Evolutionary conservation across 1,140 invertebrate species (phyloP), one percentile per base, ranked within the genome.

Genomic region (Colletes latitarsis): DNA sequence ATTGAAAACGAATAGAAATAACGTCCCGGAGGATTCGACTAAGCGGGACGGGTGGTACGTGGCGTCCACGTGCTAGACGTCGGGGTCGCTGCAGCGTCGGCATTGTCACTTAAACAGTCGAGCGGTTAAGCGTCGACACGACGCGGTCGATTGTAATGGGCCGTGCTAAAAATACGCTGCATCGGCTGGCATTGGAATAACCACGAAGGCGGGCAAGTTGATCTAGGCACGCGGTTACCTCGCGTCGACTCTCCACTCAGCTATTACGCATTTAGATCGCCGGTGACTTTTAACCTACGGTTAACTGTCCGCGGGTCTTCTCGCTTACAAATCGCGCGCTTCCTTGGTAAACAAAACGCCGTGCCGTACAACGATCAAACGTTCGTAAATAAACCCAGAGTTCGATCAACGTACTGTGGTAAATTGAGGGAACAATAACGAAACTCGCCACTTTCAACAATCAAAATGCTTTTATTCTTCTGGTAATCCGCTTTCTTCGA

Each of bases 91-190:
- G 15, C 46, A 57, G 43, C 8, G 14, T 72, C 21, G 66, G 53
- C 19, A 63, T 41, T n/a, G 68, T 64, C 67, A 46, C 63, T 66
- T 66, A 19, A 74, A 70, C 60, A n/a, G 14, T 12, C 43, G 8
- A 12, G 9, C 30, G 58, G 72, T 69, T 15, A 53, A 84, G 68
- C 3, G 79, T 71, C 52, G 46, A 64, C 63, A 15, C 52, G 46
- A 52, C 66, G 64, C 55, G 39, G 21, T 69, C 77, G 41, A 83
- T 75, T 72, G 68, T 64, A 83, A 83, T 70, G 70, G 19, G 43
- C 57, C 39, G 57, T 46, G 58, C 83, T 81, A 85, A 83, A 85
- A 85, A 85, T 85, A 85, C 60, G 17, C n/a, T 19, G 17, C 63
- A 30, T 21, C 69, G 70, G 55, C 82, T 75, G 76, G 49, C 71